Conservation (phyloP, 2,888 invertebrate species). For the Cataglyphis altisquamis region DNA sequence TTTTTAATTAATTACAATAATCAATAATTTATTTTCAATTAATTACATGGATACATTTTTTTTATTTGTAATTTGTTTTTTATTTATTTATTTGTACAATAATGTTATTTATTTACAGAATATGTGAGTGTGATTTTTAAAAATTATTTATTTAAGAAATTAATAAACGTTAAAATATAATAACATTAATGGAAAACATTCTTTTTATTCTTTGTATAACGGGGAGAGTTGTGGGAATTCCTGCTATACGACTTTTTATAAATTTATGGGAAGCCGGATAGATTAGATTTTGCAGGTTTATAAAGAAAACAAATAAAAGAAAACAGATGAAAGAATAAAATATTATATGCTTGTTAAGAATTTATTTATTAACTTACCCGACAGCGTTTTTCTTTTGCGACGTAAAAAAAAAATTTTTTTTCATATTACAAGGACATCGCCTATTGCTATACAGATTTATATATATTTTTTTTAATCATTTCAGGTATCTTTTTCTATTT, state of each 20-base stretch:
- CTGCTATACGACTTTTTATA: neutral
- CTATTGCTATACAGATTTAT: neutral
- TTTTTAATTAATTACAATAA: no score
- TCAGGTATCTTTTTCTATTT: neutral
- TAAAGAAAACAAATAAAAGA: neutral
- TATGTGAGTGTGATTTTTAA: neutral
- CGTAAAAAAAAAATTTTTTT: neutral
- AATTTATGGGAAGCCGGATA: neutral
- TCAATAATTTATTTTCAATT: neutral
- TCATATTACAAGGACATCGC: neutral
- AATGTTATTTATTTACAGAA: neutral
- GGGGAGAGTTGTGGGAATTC: no score
- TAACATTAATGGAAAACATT: neutral
- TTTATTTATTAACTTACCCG: neutral
- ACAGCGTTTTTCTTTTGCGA: no score
- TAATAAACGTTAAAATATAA: neutral
- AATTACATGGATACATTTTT: neutral
- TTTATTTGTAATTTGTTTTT: neutral
- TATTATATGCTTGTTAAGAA: neutral
- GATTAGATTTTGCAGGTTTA: neutral
- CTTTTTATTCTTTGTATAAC: neutral
- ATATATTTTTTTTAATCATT: no score
- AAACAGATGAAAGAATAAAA: neutral
- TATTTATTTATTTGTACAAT: neutral
- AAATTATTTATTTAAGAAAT: neutral